Evolutionary conservation across 1,140 invertebrate genomes (phyloP).

Genomic region (Drosophila asahinai): DNA sequence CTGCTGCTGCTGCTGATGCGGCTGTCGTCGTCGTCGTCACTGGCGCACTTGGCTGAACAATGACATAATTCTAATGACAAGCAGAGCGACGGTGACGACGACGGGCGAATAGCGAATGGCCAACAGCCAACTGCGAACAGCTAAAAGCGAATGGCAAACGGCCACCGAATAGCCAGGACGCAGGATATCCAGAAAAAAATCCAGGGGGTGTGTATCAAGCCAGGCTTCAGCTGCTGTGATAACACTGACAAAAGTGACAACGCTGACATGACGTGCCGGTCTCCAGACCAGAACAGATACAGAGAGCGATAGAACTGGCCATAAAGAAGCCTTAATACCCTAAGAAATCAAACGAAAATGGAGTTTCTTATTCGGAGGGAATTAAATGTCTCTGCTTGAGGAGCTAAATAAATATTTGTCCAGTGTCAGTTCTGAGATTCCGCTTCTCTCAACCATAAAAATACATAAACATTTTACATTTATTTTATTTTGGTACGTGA

Average conservation of each 20-base stretch:
- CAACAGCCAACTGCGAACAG: not conserved
- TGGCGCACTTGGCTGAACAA: conserved; percentile 72
- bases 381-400: not conserved
- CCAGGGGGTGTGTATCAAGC: conserved; percentile 4
- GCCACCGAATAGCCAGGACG: conserved; percentile 40
- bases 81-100: conserved; percentile 56
- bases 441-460: not conserved
- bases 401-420: not conserved
- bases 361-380: no score
- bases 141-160: conserved; percentile 20
- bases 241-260: conserved; percentile 73
- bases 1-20: conserved; percentile 1
- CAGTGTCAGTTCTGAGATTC: not conserved
- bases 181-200: conserved; percentile 4
- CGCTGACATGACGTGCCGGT: conserved; percentile 63
- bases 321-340: conserved; percentile 27
- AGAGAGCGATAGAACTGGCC: not conserved
- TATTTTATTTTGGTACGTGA: no score
- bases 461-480: not conserved
- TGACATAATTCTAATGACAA: conserved; percentile 75
- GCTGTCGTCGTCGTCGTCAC: conserved; percentile 25
- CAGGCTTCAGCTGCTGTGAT: conserved; percentile 47
- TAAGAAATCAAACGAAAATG: not conserved
- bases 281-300: conserved; percentile 9
- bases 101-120: conserved; percentile 27